Base-by-base conservation (phyloP, 2,113 vertebrate genomes). In the Entelurus aequoreus region DNA sequence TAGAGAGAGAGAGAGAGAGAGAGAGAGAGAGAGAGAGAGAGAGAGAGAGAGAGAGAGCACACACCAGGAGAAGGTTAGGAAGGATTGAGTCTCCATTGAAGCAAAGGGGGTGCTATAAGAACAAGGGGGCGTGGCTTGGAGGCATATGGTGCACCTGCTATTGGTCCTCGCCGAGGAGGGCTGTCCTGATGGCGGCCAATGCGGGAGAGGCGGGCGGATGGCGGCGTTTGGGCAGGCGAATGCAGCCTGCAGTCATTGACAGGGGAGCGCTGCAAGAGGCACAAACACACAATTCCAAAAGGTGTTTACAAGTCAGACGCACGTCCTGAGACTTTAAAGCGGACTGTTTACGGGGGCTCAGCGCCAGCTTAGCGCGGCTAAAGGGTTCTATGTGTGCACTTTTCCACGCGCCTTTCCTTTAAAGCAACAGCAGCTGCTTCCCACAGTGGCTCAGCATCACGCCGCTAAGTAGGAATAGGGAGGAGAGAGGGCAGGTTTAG, bases 21-120 rank as follows among this genome's bases (percentile, higher is more conserved):
- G n/a, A 21, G 12, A 42, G 60, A 74, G 51, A 60, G 47, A 63
- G 68, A 64, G 71, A 76, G 63, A 37, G 50, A 68, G 64, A 61
- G 59, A 48, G 42, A 62, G 59, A 51, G 63, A 36, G 56, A 71
- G 53, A 42, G 53, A 84, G 82, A 84, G 87, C 73, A 77, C 84
- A 88, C 77, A 84, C 60, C 15, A 77, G 69, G 74, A 78, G 82
- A 88, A 87, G 81, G 88, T 77, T 77, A 81, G 80, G 21, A 79
- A 81, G 79, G 85, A 90, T 77, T 91, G 79, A 88, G 87, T 90
- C 90, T 87, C 90, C 90, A 90, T 90, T 89, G 88, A 90, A 88
- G 80, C 66, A 66, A 78, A 84, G 54, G 86, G 88, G 90, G 90
- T 89, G 80, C 88, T 94, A 94, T 94, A 94, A 94, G 91, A 79